phyloP scores from a whole-genome alignment of 2,797 vertebrate species.

The Trematomus bernacchii region DNA sequence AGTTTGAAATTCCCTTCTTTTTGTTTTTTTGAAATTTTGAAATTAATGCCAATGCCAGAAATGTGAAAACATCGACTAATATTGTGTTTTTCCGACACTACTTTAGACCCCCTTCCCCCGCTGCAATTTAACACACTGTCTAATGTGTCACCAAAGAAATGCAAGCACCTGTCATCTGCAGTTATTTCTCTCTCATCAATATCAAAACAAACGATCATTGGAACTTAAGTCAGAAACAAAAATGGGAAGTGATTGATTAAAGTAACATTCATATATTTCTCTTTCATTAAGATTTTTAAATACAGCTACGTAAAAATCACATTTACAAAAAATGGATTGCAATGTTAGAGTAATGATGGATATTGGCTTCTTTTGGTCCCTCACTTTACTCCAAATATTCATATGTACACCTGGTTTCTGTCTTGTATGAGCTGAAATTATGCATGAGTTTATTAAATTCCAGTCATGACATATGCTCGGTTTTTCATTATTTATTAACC shows the following conservation, averaged over 20 bases:
- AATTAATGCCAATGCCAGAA: neutral
- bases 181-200: constrained; percentile 7
- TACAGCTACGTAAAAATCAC: neutral
- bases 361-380: neutral
- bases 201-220: constrained; percentile 6
- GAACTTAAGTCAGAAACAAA: neutral
- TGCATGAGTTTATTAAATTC: no score
- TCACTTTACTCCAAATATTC: neutral
- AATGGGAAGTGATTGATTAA: no score
- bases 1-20: neutral
- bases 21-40: neutral
- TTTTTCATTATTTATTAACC: neutral
- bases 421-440: no score
- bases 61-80: constrained; percentile 5
- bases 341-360: neutral
- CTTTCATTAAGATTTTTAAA: no score
- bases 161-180: neutral
- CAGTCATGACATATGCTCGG: neutral
- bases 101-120: neutral
- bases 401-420: neutral
- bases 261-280: no score
- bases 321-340: neutral
- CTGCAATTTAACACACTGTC: neutral
- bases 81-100: neutral
- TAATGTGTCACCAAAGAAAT: constrained; percentile 6